Evolutionary conservation across 2,888 invertebrate genomes (phyloP).

Genomic region (Morpho achilles): DNA sequence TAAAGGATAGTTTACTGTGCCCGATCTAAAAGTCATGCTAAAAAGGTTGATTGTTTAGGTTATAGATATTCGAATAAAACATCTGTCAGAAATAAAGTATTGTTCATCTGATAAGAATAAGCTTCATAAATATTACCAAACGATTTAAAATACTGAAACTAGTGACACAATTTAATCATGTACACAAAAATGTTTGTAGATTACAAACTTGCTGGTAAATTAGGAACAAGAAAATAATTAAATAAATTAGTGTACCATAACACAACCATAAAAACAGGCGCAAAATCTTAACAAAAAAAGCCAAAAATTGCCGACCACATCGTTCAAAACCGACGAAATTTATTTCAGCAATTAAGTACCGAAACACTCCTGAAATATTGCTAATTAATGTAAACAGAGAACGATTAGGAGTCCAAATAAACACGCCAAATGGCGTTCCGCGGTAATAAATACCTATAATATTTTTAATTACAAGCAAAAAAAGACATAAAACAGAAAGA

Average conservation of each 20-base stretch:
- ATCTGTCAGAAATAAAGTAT: too few species aligned
- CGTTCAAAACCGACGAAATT: slow-evolving; percentile 53
- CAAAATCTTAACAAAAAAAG: slow-evolving; percentile 13
- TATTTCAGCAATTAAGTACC: slow-evolving; percentile 70
- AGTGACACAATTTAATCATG: not conserved
- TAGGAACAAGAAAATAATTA: not conserved
- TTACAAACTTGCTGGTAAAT: not conserved
- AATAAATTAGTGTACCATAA: slow-evolving; percentile 7
- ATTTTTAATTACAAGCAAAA: slow-evolving; percentile 73
- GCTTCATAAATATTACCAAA: too few species aligned
- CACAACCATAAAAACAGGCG: slow-evolving; percentile 9
- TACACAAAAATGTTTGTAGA: not conserved
- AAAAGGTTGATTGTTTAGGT: too few species aligned
- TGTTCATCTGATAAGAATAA: too few species aligned
- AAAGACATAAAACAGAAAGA: slow-evolving; percentile 71
- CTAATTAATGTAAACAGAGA: slow-evolving; percentile 77
- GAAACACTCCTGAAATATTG: slow-evolving; percentile 69
- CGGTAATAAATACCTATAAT: slow-evolving; percentile 76
- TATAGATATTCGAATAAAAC: too few species aligned
- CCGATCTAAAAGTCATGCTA: too few species aligned
- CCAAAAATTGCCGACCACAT: slow-evolving; percentile 27
- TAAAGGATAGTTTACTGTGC: too few species aligned
- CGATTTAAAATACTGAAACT: too few species aligned
- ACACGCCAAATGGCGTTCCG: slow-evolving; percentile 65
- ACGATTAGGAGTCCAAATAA: slow-evolving; percentile 72